phyloP scores from a whole-genome alignment of 1,140 invertebrate species.

The Camponotus pennsylvanicus region DNA sequence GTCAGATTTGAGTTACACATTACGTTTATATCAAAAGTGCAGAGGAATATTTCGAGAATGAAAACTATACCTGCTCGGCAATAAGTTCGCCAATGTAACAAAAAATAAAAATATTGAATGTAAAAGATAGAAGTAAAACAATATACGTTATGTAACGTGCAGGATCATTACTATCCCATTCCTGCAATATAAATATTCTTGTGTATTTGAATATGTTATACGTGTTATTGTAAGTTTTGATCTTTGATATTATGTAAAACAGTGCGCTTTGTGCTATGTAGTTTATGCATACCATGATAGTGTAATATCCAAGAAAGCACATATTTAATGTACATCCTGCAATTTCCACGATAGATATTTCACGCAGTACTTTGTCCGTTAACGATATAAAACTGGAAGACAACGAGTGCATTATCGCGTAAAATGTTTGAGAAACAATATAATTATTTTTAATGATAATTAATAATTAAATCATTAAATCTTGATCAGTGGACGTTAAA shows the following conservation, averaged over 20 bases:
- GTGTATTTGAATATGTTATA: background rate
- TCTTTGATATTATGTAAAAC: background rate
- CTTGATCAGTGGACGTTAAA: too few relatives aligned
- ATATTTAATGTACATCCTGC: conserved; percentile 55
- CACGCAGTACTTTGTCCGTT: conserved; percentile 48
- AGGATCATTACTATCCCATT: conserved; percentile 39
- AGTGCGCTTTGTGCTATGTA: conserved; percentile 26
- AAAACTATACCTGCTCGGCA: conserved; percentile 61
- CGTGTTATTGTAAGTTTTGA: background rate
- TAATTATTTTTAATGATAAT: background rate
- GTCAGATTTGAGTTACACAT: background rate
- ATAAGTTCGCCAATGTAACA: conserved; percentile 76
- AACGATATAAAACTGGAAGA: conserved; percentile 66
- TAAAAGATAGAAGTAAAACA: conserved; percentile 68
- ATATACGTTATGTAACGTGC: conserved; percentile 60
- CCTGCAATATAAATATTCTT: conserved; percentile 58
- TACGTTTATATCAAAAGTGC: background rate
- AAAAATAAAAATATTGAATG: conserved; percentile 75
- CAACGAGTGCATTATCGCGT: background rate
- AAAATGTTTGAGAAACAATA: background rate
- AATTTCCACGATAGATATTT: conserved; percentile 74
- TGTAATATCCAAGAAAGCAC: conserved; percentile 67
- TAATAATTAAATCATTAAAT: background rate
- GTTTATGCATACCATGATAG: conserved; percentile 62
- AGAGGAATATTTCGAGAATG: background rate